Evolutionary conservation across 2,888 invertebrate genomes (phyloP), one percentile per base, ranked within the genome.

Genomic region (Formica aserva): DNA sequence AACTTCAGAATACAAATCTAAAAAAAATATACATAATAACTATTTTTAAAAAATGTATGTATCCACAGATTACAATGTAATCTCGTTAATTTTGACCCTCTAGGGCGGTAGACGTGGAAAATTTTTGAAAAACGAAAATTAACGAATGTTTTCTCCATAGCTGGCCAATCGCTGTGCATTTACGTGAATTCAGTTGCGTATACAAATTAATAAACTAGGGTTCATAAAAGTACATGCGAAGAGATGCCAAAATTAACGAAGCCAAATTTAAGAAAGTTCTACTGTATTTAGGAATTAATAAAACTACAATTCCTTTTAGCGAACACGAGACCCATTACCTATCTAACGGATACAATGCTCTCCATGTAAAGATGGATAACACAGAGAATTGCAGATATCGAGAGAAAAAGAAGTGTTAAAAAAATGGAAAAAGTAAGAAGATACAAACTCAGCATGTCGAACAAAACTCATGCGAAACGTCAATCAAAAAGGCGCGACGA

Each of bases 401-500:
- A 81, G 66, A 85, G 63, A 86, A 83, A 81, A 5, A 52, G 18
- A 45, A 45, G 18, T 45, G 5, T 45, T 45, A 26, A 66, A 26
- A 1, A 63, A 41, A 15, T 52, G 45, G 18, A 8, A 57, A 82
- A 66, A 77, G 29, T 62, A 60, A 82, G 75, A 84, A 74, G 67
- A 66, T n/a, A 74, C 63, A 26, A 77, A 57, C 35, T 52, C 22
- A 45, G 32, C 35, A 18, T 41, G 26, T 38, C 35, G 32, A 45
- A 62, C 72, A 22, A 72, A 72, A 60, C 60, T 22, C 62, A 38
- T 45, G 18, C 83, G 35, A 85, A 89, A 89, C 87, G 76, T 82
- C 82, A 89, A 94, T 96, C 95, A 96, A 86, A 96, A 94, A n/a
- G 94, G 94, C 86, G 94, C 97, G 93, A 98, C 97, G 82, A 98